Percentiles rank a stretch among this genome's conserved stretches.
phyloP scores from a whole-genome alignment of 2,888 invertebrate species.

The Tachina grossa region DNA sequence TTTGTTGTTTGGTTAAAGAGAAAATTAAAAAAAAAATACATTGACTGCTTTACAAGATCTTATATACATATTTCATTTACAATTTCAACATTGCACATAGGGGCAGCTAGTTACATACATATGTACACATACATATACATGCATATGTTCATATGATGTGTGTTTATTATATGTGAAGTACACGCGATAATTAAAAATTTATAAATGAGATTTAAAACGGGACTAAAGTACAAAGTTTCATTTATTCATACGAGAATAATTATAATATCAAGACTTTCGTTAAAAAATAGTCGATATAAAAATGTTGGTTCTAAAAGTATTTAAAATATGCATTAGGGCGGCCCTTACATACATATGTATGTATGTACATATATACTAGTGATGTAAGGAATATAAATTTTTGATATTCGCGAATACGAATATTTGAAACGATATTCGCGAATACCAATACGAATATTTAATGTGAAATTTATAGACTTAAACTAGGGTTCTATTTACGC shows the following conservation, averaged over 20 bases:
- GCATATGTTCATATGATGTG: too few relatives aligned
- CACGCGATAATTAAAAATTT: constrained; percentile 7
- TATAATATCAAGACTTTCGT: background rate
- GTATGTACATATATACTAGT: too few relatives aligned
- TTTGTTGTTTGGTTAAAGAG: constrained; percentile 15
- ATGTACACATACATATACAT: too few relatives aligned
- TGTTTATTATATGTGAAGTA: background rate
- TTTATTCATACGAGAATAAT: background rate
- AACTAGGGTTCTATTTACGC: too few relatives aligned
- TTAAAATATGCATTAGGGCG: background rate
- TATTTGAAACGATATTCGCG: too few relatives aligned
- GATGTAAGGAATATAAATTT: too few relatives aligned
- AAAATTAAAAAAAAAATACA: constrained; percentile 22
- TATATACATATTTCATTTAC: constrained; percentile 8
- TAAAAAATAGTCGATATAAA: background rate
- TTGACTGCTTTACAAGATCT: constrained; percentile 25
- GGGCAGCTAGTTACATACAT: background rate
- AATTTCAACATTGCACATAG: constrained; percentile 3
- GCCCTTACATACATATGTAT: too few relatives aligned
- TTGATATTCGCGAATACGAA: too few relatives aligned
- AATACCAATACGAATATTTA: too few relatives aligned
- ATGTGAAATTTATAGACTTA: too few relatives aligned
- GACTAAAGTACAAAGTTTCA: constrained; percentile 11
- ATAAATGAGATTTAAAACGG: background rate
- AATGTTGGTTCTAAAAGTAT: background rate